These are phyloP conservation scores for Anastatus disparis DNA, from an alignment of 1,140 invertebrate genomes.

Conservation along the genomic window DNA sequence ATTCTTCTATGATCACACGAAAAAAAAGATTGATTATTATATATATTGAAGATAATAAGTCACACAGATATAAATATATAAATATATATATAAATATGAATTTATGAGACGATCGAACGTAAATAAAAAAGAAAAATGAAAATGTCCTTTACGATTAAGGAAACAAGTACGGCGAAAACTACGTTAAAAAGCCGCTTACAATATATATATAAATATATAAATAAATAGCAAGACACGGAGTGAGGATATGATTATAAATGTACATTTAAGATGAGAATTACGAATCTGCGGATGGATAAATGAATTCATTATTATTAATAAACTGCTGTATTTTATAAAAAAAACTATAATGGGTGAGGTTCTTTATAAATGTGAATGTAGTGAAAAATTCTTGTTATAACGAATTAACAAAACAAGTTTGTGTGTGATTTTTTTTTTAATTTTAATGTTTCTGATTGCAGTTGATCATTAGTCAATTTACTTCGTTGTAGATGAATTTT, in stretches of 20 bases:
- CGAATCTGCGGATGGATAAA: slow-evolving; percentile 38
- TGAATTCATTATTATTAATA: slow-evolving; percentile 50
- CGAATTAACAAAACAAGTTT: slow-evolving; percentile 10
- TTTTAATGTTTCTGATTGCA: not conserved
- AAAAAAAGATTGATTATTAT: slow-evolving; percentile 36
- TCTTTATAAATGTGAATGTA: slow-evolving; percentile 8
- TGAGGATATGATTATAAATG: slow-evolving; percentile 35
- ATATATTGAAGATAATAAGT: slow-evolving; percentile 29
- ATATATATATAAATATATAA: too few species aligned
- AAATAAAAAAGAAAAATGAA: not conserved
- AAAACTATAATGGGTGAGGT: slow-evolving; percentile 26
- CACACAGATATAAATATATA: slow-evolving; percentile 40
- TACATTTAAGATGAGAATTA: slow-evolving; percentile 29
- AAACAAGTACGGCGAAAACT: slow-evolving; percentile 32
- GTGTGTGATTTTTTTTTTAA: not conserved
- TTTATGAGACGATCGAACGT: slow-evolving; percentile 18
- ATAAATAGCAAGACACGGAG: slow-evolving; percentile 39
- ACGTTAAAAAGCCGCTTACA: slow-evolving; percentile 31
- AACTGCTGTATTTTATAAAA: slow-evolving; percentile 56
- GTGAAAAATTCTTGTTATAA: not conserved
- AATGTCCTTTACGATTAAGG: slow-evolving; percentile 27
- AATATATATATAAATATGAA: slow-evolving; percentile 35
- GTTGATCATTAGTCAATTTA: slow-evolving; percentile 13
- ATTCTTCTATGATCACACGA: slow-evolving; percentile 35
- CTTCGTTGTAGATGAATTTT: not conserved